Evolutionary conservation across 2,797 vertebrate species (phyloP), one percentile per base, ranked within the genome.

Genomic region (Bryconaethiops microstoma): DNA sequence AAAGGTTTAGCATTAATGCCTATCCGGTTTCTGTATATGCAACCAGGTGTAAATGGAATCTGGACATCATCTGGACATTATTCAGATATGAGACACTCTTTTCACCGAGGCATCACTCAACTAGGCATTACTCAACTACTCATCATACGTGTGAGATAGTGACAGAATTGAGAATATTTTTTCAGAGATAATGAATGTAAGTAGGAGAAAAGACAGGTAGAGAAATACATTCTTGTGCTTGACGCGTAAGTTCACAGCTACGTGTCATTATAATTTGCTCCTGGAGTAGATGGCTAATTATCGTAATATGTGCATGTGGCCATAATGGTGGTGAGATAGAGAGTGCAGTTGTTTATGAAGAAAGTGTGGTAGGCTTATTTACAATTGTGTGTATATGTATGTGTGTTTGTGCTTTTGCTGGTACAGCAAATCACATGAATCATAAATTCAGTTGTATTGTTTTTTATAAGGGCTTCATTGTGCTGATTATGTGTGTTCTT

Each of bases 211-310:
- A 64, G 69, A 72, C 57, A 71, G 29, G 29, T 21, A 29, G 40
- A 68, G 45, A 59, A 65, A 48, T 54, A 89, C 82, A 83, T 84
- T 72, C 85, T 54, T 79, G 79, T 84, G 82, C 88, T 88, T 88
- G 84, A 83, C 86, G 86, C 88, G 92, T 92, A 91, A 91, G 84
- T 84, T 62, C 88, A 84, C 81, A 81, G 70, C 90, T 91, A 90
- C 91, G 82, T 90, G 88, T 92, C 90, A 90, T 91, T 92, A 89
- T 89, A 89, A 91, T 92, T 90, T 90, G 87, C 89, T 91, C 86
- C 89, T 88, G 89, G 88, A 90, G 88, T 90, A 82, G 71, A 80
- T 71, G 84, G 89, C 89, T 94, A 92, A 94, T 95, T 94, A 93
- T 88, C 85, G 89, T 88, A 90, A 91, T 85, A 86, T 89, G 90